Evolutionary conservation across 2,113 vertebrate genomes (phyloP).

Genomic region (Mesitornis unicolor): DNA sequence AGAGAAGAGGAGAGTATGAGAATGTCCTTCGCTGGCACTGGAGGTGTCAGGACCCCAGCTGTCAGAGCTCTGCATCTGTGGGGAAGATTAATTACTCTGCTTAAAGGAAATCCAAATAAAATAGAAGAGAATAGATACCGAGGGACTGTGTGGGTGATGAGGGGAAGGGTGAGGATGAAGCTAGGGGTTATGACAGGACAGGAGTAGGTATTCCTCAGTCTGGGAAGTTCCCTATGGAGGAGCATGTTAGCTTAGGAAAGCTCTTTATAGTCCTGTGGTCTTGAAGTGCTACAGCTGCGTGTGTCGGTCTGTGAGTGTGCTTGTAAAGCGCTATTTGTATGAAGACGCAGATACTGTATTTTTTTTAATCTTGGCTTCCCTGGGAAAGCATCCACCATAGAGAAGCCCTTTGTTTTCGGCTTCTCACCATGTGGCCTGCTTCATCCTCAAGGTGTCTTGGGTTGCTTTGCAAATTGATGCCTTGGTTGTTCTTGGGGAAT

Average conservation of each 20-base stretch:
- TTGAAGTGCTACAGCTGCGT: not conserved
- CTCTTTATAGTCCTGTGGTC: not conserved
- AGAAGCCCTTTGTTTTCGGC: not conserved
- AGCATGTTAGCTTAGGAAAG: constrained; percentile 47
- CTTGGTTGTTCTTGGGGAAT: not conserved
- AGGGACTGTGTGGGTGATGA: constrained; percentile 35
- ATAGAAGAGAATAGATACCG: constrained; percentile 64
- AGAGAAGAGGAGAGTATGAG: not conserved
- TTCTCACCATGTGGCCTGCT: not conserved
- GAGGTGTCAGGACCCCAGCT: constrained; percentile 62
- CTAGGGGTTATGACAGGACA: not conserved
- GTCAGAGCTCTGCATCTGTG: constrained; percentile 66
- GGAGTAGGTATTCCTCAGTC: not conserved
- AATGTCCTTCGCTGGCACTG: constrained; percentile 36
- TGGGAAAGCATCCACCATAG: not conserved
- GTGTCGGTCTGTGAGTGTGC: not conserved
- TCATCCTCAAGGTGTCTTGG: not conserved
- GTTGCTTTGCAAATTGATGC: not conserved
- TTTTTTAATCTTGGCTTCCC: not conserved
- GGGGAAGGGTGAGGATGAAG: constrained; percentile 36
- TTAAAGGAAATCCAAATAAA: constrained; percentile 72
- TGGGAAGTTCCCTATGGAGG: constrained; percentile 33
- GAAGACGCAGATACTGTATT: not conserved
- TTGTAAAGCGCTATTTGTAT: not conserved
- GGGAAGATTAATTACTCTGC: constrained; percentile 79